Evolutionary conservation across 2,113 vertebrate species (phyloP), one percentile per base, ranked within the genome.

Genomic region (Paradoxurus hermaphroditus): DNA sequence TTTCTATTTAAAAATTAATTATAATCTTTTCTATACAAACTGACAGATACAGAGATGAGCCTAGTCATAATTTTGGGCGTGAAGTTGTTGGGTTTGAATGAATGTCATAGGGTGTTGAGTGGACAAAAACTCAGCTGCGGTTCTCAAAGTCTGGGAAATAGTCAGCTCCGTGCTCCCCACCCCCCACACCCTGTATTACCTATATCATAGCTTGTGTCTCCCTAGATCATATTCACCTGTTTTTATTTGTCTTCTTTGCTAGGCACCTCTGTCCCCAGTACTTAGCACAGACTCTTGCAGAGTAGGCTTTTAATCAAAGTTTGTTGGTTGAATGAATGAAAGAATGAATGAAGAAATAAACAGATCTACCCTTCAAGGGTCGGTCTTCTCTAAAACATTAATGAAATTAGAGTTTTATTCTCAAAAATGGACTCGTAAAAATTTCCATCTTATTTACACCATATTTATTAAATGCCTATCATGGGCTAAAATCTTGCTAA

Each of bases 1-100:
- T 72, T 36, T 86, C 41, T 94, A 83, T 83, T 91, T 81, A 16
- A 96, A 92, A 95, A 34, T 49, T 89, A n/a, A 29, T 34, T 39
- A 2, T 59, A 25, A 39, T 49, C 44, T 81, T 77, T 79, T 73
- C 51, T 73, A 3, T 14, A 56, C 29, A 90, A 59, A 63, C 4
- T 34, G 70, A 68, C 19, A 82, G 65, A 14, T 65, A 63, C 3
- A 85, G 36, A 92, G 36, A n/a, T 86, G 53, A 63, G 34, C n/a
- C 49, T 18, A 14, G 36, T 49, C 65, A 70, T 0, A 1, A 4
- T 41, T 78, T 79, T 36, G 65, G 11, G 5, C 53, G 15, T 65
- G 65, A 92, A 62, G 16, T 36, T 46, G 36, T 41, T 73, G 82
- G 65, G 23, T 53, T 96, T 79, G 29, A 88, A 70, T 41, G 67